These are phyloP conservation scores for Pelochelys cantorii DNA, from an alignment of 2,797 vertebrate genomes.

Conservation along the genomic window DNA sequence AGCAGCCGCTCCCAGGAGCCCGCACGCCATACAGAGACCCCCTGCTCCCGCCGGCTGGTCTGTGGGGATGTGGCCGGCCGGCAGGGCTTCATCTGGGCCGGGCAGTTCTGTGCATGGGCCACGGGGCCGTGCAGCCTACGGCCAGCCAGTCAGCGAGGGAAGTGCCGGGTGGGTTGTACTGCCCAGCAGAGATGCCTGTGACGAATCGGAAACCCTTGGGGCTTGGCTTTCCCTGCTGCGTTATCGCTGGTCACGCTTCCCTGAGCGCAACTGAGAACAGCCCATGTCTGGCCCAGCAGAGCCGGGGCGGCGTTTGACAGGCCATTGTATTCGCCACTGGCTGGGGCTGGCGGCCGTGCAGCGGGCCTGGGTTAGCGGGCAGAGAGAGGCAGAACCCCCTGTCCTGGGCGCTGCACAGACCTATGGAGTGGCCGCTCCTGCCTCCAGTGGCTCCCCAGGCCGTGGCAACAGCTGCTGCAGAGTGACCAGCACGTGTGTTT, in stretches of 20 bases:
- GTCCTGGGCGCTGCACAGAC: no score
- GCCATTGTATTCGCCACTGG: not conserved
- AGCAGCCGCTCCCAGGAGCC: not conserved
- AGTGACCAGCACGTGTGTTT: not conserved
- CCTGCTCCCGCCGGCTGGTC: not conserved
- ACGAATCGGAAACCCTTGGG: not conserved
- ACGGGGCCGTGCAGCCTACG: fast-evolving
- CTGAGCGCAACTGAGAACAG: fast-evolving
- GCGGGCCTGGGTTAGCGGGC: no score
- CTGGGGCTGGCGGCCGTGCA: not conserved
- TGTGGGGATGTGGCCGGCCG: not conserved
- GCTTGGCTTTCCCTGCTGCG: not conserved
- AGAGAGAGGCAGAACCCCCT: no score
- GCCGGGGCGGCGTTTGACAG: not conserved
- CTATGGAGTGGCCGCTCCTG: not conserved
- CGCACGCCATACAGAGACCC: not conserved
- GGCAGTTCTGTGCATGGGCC: not conserved
- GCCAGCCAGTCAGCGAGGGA: not conserved
- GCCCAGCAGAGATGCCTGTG: no score
- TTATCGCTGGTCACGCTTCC: not conserved
- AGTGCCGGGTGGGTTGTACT: fast-evolving
- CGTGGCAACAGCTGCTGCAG: not conserved
- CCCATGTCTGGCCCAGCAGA: fast-evolving
- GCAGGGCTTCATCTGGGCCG: fast-evolving
- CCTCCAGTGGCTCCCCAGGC: not conserved